phyloP scores from a whole-genome alignment of 2,888 invertebrate species.

The Caenorhabditis virilis region DNA sequence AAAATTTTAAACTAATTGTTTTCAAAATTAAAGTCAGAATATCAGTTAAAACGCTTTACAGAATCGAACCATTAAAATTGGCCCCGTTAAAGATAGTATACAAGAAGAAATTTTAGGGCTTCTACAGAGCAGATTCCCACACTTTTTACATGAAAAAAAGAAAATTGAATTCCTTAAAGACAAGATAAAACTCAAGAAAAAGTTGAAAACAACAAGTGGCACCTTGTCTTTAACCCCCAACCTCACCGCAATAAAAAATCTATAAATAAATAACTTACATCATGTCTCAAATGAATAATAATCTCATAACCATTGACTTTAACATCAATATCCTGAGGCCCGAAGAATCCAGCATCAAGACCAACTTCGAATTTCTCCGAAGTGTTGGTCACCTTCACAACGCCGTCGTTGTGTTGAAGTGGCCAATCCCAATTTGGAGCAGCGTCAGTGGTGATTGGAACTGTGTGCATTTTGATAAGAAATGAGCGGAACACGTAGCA shows the following conservation, averaged over 20 bases:
- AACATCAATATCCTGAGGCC: constrained; percentile 47
- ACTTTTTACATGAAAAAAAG: no score
- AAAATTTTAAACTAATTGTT: no score
- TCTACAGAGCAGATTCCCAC: no score
- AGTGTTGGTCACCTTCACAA: constrained; percentile 43
- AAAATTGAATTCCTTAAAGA: no score
- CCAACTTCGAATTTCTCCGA: constrained; percentile 49
- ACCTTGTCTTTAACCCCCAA: neutral
- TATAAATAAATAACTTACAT: constrained; percentile 14
- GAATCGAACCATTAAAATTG: no score
- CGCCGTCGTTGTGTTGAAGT: constrained; percentile 35
- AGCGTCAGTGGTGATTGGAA: constrained; percentile 29
- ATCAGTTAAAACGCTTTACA: no score
- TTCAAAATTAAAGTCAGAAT: no score
- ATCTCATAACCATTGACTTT: constrained; percentile 31
- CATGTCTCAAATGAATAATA: constrained; percentile 39
- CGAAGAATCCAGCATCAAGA: constrained; percentile 46
- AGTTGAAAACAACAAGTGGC: neutral
- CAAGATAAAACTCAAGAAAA: no score
- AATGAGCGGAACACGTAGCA: no score
- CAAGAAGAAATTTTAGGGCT: no score
- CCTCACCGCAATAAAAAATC: no score
- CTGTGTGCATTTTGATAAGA: constrained; percentile 27
- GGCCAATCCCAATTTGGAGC: constrained; percentile 39
- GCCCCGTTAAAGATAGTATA: no score